phyloP scores from a whole-genome alignment of 2,888 invertebrate species.

The Tenthredo notha region DNA sequence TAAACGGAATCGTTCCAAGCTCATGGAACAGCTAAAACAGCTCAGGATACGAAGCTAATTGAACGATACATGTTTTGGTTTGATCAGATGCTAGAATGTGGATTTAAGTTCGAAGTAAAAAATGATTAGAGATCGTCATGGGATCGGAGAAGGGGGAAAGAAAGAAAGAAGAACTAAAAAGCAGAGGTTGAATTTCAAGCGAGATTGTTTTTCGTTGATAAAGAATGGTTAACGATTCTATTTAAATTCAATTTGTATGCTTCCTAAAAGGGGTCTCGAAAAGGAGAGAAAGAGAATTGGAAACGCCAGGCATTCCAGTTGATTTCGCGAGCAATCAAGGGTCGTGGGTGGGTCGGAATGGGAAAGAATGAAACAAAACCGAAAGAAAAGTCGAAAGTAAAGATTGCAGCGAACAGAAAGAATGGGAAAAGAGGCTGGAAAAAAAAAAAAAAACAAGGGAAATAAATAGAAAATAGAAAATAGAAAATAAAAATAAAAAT shows the following conservation, averaged over 20 bases:
- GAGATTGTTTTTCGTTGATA: slow-evolving; percentile 47
- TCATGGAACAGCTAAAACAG: not conserved
- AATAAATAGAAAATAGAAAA: not conserved
- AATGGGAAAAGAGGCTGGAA: not conserved
- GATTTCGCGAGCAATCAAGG: slow-evolving; percentile 52
- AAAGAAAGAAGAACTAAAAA: not conserved
- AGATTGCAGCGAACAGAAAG: slow-evolving; percentile 37
- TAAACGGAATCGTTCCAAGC: not conserved
- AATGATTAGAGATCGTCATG: not conserved
- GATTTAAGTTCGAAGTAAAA: not conserved
- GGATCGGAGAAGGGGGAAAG: not conserved
- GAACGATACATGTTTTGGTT: not conserved
- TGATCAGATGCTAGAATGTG: no score
- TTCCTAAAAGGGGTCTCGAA: slow-evolving; percentile 40
- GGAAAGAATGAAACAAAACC: slow-evolving; percentile 47
- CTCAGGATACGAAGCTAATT: not conserved
- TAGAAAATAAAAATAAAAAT: not conserved
- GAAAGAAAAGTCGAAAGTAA: slow-evolving; percentile 36
- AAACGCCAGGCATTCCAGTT: slow-evolving; percentile 50
- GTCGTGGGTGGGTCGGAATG: not conserved
- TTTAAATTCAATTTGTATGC: slow-evolving; percentile 51
- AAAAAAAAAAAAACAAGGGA: slow-evolving; percentile 34
- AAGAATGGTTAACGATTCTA: slow-evolving; percentile 50
- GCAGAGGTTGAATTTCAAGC: not conserved
- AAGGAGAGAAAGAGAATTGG: slow-evolving; percentile 47